These are phyloP conservation scores for Drosophila buzzatii DNA, from an alignment of 2,888 invertebrate species.

Conservation along the genomic window DNA sequence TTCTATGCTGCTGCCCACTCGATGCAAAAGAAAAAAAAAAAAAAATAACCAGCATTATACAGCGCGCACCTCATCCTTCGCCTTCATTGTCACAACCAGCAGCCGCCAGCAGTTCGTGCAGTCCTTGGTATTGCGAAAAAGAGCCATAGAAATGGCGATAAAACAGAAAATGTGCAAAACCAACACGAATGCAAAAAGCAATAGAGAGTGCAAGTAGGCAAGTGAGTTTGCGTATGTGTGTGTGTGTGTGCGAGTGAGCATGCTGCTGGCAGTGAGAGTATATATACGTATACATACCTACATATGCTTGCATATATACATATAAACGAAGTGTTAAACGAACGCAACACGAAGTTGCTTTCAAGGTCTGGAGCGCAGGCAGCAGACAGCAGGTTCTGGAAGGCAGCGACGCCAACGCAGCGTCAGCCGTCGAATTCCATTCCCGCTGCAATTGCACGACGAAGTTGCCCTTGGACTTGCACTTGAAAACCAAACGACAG, in stretches of 20 bases:
- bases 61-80: slow-evolving; percentile 25
- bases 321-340: slow-evolving; percentile 17
- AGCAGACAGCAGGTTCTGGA: slow-evolving; percentile 63
- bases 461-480: slow-evolving; percentile 84
- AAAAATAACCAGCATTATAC: slow-evolving; percentile 30
- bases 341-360: slow-evolving; percentile 72
- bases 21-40: slow-evolving; percentile 14
- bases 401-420: slow-evolving; percentile 39
- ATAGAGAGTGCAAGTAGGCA: slow-evolving; percentile 73
- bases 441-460: slow-evolving; percentile 63
- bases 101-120: slow-evolving; percentile 12
- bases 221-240: slow-evolving; percentile 17
- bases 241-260: slow-evolving; percentile 23
- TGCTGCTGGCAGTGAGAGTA: slow-evolving; percentile 53
- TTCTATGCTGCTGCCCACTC: slow-evolving; percentile 64
- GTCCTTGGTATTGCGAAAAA: slow-evolving; percentile 36
- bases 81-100: slow-evolving; percentile 2
- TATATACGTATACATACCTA: slow-evolving; percentile 11
- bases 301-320: background rate
- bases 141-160: slow-evolving; percentile 58
- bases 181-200: slow-evolving; percentile 48
- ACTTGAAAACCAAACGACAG: slow-evolving; percentile 74
- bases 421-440: slow-evolving; percentile 50
- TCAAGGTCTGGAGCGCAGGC: slow-evolving; percentile 79
- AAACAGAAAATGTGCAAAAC: slow-evolving; percentile 54